Conservation (phyloP, 2,888 invertebrate species). For the Chironomus riparius region DNA sequence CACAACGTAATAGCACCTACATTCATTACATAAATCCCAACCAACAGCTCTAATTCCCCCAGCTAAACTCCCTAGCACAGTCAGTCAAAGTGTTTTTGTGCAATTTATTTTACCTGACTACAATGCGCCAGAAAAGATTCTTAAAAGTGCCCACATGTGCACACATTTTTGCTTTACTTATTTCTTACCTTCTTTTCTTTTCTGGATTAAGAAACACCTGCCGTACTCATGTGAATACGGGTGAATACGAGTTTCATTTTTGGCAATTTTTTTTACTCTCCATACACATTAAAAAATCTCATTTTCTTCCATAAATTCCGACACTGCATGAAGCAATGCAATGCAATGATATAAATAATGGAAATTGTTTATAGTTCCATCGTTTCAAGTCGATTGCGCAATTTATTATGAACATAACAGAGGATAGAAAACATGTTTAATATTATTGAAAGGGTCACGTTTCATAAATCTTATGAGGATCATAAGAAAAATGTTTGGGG, state of each 20-base stretch:
- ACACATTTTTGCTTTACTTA: not conserved
- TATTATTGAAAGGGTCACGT: slow-evolving; percentile 16
- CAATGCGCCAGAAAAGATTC: not conserved
- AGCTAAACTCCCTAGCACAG: too few species aligned
- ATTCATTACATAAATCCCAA: too few species aligned
- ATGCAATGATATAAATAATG: not conserved
- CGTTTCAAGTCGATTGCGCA: slow-evolving; percentile 2
- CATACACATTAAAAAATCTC: not conserved
- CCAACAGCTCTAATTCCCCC: too few species aligned
- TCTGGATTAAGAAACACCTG: slow-evolving; percentile 21
- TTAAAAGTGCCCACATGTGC: not conserved
- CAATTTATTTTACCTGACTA: too few species aligned
- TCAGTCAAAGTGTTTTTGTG: too few species aligned
- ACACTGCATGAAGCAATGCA: not conserved
- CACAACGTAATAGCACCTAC: too few species aligned
- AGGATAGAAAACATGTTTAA: not conserved
- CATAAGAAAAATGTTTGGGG: not conserved
- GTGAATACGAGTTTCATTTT: slow-evolving; percentile 7
- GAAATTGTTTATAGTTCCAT: too few species aligned
- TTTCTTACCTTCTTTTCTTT: not conserved
- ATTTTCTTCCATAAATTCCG: slow-evolving; percentile 11
- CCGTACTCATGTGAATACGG: not conserved
- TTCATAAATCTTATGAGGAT: slow-evolving; percentile 5
- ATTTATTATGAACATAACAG: not conserved
- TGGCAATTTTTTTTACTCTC: not conserved